phyloP scores from a whole-genome alignment of 2,888 invertebrate species.

The Tethea ocularis region DNA sequence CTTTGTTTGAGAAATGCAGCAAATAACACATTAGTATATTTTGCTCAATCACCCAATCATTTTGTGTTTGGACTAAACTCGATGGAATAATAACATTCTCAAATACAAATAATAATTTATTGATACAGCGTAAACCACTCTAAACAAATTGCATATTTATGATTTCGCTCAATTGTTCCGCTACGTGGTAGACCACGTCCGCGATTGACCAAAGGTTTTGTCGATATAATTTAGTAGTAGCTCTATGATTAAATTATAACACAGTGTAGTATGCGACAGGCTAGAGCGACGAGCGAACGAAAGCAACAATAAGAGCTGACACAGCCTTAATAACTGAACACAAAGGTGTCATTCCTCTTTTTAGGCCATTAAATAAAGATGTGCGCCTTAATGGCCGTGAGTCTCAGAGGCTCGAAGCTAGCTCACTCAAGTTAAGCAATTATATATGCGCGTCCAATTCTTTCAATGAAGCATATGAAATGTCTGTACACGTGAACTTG shows the following conservation, averaged over 20 bases:
- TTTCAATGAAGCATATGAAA: not conserved
- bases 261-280: not conserved
- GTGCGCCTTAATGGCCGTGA: not conserved
- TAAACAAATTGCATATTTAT: not conserved
- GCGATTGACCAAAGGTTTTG: not conserved
- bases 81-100: not conserved
- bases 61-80: not conserved
- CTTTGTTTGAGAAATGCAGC: no score
- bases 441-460: not conserved
- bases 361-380: not conserved
- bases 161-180: not conserved
- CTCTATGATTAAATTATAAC: not conserved
- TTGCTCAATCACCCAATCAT: not conserved
- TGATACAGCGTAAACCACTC: not conserved
- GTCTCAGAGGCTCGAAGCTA: not conserved
- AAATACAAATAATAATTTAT: not conserved
- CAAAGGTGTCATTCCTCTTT: not conserved
- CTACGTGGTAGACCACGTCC: not conserved
- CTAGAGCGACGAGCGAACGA: no score
- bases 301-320: not conserved
- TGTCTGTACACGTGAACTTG: slow-evolving; percentile 2
- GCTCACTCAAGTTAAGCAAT: not conserved
- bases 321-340: not conserved
- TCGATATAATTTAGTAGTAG: not conserved
- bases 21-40: not conserved